Base-by-base conservation (phyloP, 2,113 vertebrate genomes). In the Brachypodius melanocephalos region DNA sequence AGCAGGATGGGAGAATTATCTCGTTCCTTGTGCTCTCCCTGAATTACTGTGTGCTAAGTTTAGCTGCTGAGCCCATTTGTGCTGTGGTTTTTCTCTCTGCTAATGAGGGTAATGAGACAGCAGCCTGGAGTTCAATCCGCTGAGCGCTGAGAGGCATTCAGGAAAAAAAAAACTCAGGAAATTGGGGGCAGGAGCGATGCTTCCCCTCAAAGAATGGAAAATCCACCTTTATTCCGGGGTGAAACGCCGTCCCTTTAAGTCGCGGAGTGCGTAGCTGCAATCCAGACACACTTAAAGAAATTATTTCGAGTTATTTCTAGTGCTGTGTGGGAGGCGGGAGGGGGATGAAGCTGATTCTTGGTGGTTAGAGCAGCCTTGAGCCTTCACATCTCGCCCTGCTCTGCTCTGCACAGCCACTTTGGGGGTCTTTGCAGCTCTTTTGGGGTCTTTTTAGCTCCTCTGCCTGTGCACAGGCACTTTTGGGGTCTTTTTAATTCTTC, bases 251-350 rank as follows among this genome's bases (percentile, higher is more conserved):
- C 81, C 63, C 89, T 97, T 95, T 91, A 93, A 95, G 88, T 81
- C 90, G 91, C 86, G 93, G 81, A 86, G 69, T 34, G 81, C 62
- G n/a, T 40, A 94, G 65, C 79, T 93, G 97, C 97, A 55, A 76
- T 49, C 81, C 57, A 82, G 96, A 85, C 91, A 52, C 49, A 62
- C 96, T 94, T 43, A 43, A 87, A 95, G 87, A 71, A 97, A 96
- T 97, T 91, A 95, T 97, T 97, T 94, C 89, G 76, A 86, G 98
- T 96, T 97, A 98, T 98, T 98, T 98, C 97, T 69, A 80, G 97
- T 76, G 43, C 67, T 75, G 88, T 12, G 97, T 95, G 96, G 97
- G 98, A 94, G 96, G 92, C 51, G 93, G 88, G 89, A 88, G 80
- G 96, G 97, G 40, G 91, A 89, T 96, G 82, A 49, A 80, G 96